Base-by-base conservation (phyloP, 2,113 vertebrate species). In the Martes martes region DNA sequence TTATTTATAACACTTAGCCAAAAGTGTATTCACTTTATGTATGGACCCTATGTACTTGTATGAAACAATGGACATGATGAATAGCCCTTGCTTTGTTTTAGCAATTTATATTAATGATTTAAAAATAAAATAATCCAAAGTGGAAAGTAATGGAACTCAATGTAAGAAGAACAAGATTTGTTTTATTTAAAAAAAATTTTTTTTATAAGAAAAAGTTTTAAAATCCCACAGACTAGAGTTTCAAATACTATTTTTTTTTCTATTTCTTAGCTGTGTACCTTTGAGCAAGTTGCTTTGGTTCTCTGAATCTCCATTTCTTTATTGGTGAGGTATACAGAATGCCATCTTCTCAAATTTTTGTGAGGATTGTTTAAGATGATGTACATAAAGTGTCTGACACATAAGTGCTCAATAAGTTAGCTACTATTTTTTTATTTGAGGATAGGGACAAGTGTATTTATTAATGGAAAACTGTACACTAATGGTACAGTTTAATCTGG, bases 231-330 rank as follows among this genome's bases (percentile, higher is more conserved):
- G 28, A 42, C 59, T 13, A 28, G 7, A 50, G 18, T 93, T 96
- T 89, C 71, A 94, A 81, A 79, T 57, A n/a, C 1, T 52, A 2
- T 73, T 93, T 11, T 57, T 76, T 89, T 76, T 90, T 26, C 65
- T 74, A 4, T 84, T 94, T 67, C 24, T 94, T 89, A 45, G 21
- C 6, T 96, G 6, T 93, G 33, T 90, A 63, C n/a, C 15, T 28
- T 76, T 89, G 16, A 88, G 14, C 19, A 91, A 65, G 18, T 81
- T 96, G 74, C 39, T 89, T 95, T 95, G 67, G 24, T 95, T 95
- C 36, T 96, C 36, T 96, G 52, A 50, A 11, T 78, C 76, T 79
- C 26, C n/a, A 81, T 97, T 96, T 74, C 63, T 89, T 94, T 71
- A 80, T 63, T 87, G 24, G 11, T 89, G 52, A 86, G 13, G 11